phyloP scores from a whole-genome alignment of 2,113 vertebrate genomes.

The Prochilodus magdalenae region DNA sequence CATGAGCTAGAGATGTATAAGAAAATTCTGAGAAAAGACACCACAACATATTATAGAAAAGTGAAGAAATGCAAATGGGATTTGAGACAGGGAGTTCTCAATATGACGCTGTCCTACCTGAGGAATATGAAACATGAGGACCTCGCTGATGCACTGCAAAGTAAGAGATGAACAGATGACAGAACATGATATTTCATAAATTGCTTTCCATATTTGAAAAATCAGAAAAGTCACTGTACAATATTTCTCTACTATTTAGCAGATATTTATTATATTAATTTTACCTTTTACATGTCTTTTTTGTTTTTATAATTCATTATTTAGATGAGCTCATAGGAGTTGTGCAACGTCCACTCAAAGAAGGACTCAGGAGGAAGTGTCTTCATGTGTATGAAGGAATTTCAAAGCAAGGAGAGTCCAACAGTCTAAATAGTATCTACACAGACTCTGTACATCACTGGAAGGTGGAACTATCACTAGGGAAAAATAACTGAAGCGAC shows the following conservation, averaged over 20 bases:
- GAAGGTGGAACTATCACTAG: not conserved
- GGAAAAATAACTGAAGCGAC: not conserved
- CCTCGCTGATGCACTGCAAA: conserved; percentile 28
- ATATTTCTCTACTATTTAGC: no score
- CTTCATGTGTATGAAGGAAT: conserved; percentile 29
- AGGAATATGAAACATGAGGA: not conserved
- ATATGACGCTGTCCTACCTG: conserved; percentile 34
- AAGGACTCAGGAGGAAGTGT: not conserved
- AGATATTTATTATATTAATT: no score
- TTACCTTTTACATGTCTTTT: not conserved
- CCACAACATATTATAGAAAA: conserved; percentile 21
- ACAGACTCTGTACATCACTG: conserved; percentile 47
- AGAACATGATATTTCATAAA: no score
- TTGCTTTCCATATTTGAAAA: no score
- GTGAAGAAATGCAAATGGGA: not conserved
- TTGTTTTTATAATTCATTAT: not conserved
- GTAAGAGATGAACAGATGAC: conserved; percentile 7
- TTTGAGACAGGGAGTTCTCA: conserved; percentile 31
- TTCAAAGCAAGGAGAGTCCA: conserved; percentile 35
- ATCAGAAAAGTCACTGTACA: no score
- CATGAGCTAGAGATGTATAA: conserved; percentile 44
- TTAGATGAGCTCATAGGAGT: conserved; percentile 15
- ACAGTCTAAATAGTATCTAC: conserved; percentile 28
- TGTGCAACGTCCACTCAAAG: conserved; percentile 1
- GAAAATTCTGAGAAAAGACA: conserved; percentile 23